Conservation (phyloP, 2,797 vertebrate species). For the Pachyuromys duprasi region DNA sequence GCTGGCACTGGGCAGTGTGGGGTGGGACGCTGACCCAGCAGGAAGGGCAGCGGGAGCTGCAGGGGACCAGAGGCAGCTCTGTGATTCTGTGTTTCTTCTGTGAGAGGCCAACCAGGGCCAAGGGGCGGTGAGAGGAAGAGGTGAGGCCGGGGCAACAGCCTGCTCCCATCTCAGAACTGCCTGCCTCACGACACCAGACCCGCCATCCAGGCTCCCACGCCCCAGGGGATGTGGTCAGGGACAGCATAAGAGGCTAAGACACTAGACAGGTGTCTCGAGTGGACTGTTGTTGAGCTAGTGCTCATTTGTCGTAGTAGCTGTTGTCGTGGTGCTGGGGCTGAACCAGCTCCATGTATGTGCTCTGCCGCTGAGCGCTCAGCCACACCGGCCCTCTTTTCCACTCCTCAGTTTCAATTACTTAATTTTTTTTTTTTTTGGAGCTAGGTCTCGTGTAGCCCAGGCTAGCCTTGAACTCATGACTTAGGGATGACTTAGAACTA, state of each 20-base stretch:
- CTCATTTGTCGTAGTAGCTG: neutral
- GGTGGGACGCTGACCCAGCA: constrained; percentile 15
- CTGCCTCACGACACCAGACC: neutral
- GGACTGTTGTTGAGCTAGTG: neutral
- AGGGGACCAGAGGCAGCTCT: neutral
- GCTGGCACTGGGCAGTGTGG: neutral
- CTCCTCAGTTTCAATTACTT: neutral
- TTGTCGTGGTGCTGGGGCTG: neutral
- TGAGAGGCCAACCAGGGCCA: neutral
- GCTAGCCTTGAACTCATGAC: neutral
- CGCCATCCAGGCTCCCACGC: neutral
- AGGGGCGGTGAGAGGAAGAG: neutral
- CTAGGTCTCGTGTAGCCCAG: neutral
- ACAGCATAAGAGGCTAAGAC: neutral
- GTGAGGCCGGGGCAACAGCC: too few species aligned
- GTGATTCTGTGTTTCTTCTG: neutral
- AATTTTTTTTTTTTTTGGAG: neutral
- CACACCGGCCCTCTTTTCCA: neutral
- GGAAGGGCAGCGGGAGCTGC: neutral
- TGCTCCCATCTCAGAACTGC: neutral
- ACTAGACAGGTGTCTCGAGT: neutral
- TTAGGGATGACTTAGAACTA: neutral
- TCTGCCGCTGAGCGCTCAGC: neutral
- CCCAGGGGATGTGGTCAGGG: neutral
- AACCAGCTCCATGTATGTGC: neutral